A percentile compares a stretch with the other conserved stretches of the same genome.
Evolutionary conservation across 2,113 vertebrate genomes (phyloP).

Genomic region (Gulo gulo): DNA sequence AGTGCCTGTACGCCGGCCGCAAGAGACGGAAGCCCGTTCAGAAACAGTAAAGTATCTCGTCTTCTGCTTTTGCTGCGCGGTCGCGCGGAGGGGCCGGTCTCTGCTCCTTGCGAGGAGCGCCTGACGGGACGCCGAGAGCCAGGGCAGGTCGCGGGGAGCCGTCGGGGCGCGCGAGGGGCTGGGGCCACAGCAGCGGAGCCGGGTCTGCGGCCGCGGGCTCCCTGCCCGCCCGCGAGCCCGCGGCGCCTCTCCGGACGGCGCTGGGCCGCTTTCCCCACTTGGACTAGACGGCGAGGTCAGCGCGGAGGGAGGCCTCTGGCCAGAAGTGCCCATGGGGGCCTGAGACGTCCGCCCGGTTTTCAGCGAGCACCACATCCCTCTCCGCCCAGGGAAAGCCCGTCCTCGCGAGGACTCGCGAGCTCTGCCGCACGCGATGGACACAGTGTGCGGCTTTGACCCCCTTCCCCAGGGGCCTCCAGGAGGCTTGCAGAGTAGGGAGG

Average conservation of each 20-base stretch:
- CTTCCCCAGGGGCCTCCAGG: neutral
- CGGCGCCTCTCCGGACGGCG: neutral
- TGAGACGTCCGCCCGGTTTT: fast-evolving
- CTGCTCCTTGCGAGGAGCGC: too few species aligned
- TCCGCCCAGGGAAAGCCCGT: neutral
- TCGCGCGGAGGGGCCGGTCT: too few species aligned
- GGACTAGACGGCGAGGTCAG: neutral
- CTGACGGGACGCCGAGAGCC: too few species aligned
- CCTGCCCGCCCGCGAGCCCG: neutral
- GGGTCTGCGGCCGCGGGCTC: neutral
- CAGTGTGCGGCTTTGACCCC: fast-evolving
- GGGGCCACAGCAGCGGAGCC: neutral
- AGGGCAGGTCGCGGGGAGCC: too few species aligned
- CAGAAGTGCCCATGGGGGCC: too few species aligned
- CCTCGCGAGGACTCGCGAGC: neutral
- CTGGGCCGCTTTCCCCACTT: neutral
- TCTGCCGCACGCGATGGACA: neutral
- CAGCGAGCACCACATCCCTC: neutral
- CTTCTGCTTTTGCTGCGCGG: neutral
- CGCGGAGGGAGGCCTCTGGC: neutral
- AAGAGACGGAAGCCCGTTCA: slow-evolving; percentile 96
- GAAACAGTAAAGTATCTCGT: slow-evolving; percentile 91
- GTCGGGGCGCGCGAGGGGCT: too few species aligned
- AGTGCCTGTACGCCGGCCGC: slow-evolving; percentile 95
- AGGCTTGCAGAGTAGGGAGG: neutral